Percentiles rank a stretch among this genome's conserved stretches.
Conservation (phyloP, 1,140 invertebrate genomes). For the Melanaphis sacchari region DNA sequence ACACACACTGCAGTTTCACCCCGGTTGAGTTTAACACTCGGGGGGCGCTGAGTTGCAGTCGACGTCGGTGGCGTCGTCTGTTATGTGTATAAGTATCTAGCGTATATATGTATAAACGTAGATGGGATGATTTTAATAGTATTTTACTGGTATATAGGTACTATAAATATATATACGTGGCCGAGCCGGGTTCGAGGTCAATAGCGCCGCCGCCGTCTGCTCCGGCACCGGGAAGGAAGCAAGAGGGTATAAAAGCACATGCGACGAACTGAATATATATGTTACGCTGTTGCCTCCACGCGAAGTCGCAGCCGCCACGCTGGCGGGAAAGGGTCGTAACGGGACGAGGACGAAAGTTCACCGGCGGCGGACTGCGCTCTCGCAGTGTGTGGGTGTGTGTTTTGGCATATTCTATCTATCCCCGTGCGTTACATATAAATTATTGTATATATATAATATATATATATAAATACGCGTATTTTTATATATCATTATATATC, state of each 20-base stretch:
- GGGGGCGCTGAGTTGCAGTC: not conserved
- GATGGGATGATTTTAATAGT: not conserved
- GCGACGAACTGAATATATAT: not conserved
- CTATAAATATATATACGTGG: not conserved
- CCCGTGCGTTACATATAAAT: not conserved
- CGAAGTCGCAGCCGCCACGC: not conserved
- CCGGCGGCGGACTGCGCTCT: not conserved
- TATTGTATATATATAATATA: too few species aligned
- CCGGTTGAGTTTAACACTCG: not conserved
- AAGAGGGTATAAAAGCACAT: not conserved
- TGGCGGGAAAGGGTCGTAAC: not conserved
- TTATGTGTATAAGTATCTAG: not conserved
- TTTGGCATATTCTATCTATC: not conserved
- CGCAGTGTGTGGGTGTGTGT: not conserved
- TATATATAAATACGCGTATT: not conserved
- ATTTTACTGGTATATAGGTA: not conserved
- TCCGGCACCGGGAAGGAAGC: not conserved
- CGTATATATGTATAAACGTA: not conserved
- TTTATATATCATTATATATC: not conserved
- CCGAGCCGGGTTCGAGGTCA: slow-evolving; percentile 35
- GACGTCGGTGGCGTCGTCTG: not conserved
- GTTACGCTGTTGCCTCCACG: not conserved
- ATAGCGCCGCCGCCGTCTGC: not conserved
- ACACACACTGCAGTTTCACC: not conserved
- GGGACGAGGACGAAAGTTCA: slow-evolving; percentile 31